These are phyloP conservation scores for Athalia circularis DNA, from an alignment of 2,888 invertebrate genomes.

Conservation along the genomic window DNA sequence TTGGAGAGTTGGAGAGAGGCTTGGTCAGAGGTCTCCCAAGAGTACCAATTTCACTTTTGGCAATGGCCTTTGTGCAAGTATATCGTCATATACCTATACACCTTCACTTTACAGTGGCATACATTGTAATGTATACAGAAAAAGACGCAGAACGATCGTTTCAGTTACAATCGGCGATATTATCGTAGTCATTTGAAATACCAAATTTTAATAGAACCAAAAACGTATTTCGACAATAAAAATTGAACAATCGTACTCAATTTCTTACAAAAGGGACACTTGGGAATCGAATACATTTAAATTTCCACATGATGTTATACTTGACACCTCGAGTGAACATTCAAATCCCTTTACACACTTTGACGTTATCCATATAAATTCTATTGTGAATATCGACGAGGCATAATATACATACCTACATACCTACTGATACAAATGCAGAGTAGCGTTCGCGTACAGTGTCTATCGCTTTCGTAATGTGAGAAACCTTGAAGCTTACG, in stretches of 20 bases:
- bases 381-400: conserved; percentile 21
- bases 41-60: conserved; percentile 72
- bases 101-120: background rate
- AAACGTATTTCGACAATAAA: no score
- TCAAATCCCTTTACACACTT: background rate
- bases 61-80: conserved; percentile 68
- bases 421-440: background rate
- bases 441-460: conserved; percentile 27
- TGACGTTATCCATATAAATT: background rate
- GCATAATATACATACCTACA: background rate
- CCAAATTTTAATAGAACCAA: background rate
- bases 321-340: conserved; percentile 7
- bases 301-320: conserved; percentile 8
- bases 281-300: background rate
- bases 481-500: conserved; percentile 71
- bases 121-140: background rate
- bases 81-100: conserved; percentile 9
- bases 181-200: background rate
- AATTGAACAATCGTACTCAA: no score
- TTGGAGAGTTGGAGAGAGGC: conserved; percentile 16
- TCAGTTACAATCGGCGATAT: background rate
- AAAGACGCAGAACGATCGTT: background rate
- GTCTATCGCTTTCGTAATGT: conserved; percentile 69
- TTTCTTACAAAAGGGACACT: no score
- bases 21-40: conserved; percentile 33